Conservation (phyloP, 2,113 vertebrate genomes). For the Cichladusa arquata region DNA sequence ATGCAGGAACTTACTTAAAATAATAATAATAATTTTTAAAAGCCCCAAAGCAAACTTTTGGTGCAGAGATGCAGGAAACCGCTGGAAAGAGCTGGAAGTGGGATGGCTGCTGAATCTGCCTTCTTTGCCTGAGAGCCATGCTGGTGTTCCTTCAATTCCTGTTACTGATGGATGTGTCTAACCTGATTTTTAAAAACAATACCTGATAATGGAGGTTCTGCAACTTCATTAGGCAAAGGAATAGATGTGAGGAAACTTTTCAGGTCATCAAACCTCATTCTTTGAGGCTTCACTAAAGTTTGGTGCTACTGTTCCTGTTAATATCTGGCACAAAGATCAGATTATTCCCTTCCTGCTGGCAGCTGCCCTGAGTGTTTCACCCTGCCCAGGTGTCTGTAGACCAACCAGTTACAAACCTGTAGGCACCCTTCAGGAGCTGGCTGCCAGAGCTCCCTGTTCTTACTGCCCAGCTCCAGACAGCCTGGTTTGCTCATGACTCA, state of each 20-base stretch:
- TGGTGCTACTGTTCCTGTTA: background rate
- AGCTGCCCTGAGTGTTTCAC: background rate
- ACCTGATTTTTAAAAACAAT: background rate
- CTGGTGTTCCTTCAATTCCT: background rate
- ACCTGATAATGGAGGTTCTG: background rate
- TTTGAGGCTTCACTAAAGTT: background rate
- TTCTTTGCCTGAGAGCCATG: rapidly evolving
- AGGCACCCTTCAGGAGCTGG: background rate
- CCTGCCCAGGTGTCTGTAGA: background rate
- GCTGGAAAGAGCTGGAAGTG: background rate
- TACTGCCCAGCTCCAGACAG: background rate
- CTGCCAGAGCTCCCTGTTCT: background rate
- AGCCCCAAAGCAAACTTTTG: background rate
- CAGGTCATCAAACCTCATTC: background rate
- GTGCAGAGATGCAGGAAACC: background rate
- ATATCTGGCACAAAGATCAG: background rate
- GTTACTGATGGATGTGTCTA: background rate
- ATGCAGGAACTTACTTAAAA: background rate
- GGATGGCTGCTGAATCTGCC: background rate
- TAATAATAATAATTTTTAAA: background rate
- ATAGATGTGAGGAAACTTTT: background rate
- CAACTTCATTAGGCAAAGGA: background rate
- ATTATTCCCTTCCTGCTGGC: background rate
- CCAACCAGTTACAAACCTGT: background rate
- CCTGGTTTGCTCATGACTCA: background rate